These are phyloP conservation scores for Troilus luridus DNA, from an alignment of 2,888 invertebrate species.

Conservation along the genomic window DNA sequence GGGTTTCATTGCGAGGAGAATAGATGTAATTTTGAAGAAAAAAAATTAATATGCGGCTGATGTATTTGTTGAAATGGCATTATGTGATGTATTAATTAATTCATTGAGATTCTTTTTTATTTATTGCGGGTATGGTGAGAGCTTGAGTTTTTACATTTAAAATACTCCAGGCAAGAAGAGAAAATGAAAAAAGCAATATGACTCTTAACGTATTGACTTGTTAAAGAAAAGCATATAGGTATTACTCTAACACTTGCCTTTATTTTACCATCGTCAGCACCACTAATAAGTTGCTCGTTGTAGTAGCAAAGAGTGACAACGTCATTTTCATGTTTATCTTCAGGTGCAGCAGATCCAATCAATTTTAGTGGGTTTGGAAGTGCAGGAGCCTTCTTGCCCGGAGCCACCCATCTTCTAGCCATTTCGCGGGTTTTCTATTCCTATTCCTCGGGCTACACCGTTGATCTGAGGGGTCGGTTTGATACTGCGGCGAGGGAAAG, in stretches of 20 bases:
- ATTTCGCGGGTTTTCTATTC: conserved; percentile 21
- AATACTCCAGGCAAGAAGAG: neutral
- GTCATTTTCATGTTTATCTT: conserved; percentile 70
- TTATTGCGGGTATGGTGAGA: neutral
- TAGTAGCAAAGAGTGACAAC: conserved; percentile 69
- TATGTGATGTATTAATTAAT: neutral
- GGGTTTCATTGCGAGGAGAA: neutral
- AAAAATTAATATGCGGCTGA: neutral
- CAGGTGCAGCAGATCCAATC: conserved; percentile 68
- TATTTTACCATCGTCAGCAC: conserved; percentile 72
- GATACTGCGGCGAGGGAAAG: conserved; percentile 54
- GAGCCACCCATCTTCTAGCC: conserved; percentile 1
- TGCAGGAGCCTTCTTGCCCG: conserved; percentile 19
- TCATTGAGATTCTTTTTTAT: neutral
- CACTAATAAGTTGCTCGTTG: conserved; percentile 71
- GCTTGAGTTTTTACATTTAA: neutral
- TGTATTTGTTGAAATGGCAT: neutral
- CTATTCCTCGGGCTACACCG: conserved; percentile 34
- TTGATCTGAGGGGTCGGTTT: conserved; percentile 49
- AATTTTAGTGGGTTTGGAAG: conserved; percentile 62
- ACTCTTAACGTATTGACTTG: neutral
- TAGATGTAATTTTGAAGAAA: neutral
- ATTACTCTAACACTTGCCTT: conserved; percentile 68
- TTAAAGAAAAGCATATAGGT: neutral
- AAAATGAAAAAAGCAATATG: neutral